Conservation (phyloP, 2,888 invertebrate genomes). For the Brenthis hecate region DNA sequence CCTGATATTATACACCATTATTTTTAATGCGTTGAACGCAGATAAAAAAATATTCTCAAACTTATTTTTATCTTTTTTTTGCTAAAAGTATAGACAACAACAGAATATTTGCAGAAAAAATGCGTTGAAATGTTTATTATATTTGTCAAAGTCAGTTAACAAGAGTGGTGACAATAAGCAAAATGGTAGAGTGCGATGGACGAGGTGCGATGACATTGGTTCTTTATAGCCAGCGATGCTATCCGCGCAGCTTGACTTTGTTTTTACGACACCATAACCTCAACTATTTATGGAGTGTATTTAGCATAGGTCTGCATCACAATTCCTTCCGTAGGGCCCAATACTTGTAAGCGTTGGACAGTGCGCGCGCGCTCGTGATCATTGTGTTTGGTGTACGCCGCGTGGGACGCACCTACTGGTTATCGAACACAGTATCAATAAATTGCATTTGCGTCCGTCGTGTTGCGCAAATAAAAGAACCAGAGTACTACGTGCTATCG, state of each 20-base stretch:
- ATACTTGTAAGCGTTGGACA: conserved; percentile 58
- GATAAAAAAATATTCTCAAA: too few relatives aligned
- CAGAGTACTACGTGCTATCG: conserved; percentile 67
- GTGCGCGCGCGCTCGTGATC: conserved; percentile 54
- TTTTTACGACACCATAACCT: conserved; percentile 76
- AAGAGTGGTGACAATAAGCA: conserved; percentile 38
- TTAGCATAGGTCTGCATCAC: conserved; percentile 67
- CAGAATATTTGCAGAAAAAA: too few relatives aligned
- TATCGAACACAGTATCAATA: conserved; percentile 78
- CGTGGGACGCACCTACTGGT: conserved; percentile 77
- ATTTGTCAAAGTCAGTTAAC: conserved; percentile 26
- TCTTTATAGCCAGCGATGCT: conserved; percentile 61
- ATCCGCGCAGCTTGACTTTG: conserved; percentile 76
- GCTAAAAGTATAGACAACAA: too few relatives aligned
- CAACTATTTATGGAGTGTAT: conserved; percentile 73
- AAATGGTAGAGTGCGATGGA: conserved; percentile 32
- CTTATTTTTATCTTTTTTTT: too few relatives aligned
- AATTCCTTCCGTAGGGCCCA: conserved; percentile 69
- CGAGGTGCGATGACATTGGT: conserved; percentile 58
- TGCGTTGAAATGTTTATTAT: conserved; percentile 4
- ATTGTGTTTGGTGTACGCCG: conserved; percentile 51
- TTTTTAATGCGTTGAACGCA: too few relatives aligned
- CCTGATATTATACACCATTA: too few relatives aligned
- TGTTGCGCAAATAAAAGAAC: conserved; percentile 75
- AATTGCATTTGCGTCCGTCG: conserved; percentile 76